A percentile compares a stretch with the other conserved stretches of the same genome.
Evolutionary conservation across 2,888 invertebrate genomes (phyloP).

Genomic region (Plusia festucae): DNA sequence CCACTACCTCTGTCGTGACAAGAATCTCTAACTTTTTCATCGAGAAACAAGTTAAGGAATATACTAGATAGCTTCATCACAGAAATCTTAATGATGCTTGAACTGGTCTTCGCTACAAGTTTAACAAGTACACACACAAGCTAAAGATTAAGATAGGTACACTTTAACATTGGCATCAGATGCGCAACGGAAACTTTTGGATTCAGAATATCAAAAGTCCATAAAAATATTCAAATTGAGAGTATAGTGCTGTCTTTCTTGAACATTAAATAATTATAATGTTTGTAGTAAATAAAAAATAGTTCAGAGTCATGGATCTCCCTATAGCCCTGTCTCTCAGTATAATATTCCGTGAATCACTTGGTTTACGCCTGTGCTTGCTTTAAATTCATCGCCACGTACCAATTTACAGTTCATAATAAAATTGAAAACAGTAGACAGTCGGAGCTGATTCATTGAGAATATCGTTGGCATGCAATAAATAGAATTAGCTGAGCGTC

Average conservation of each 20-base stretch:
- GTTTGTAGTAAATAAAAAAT: neutral
- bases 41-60: no score
- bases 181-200: no score
- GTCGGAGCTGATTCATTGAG: conserved; percentile 40
- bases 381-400: conserved; percentile 45
- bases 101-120: no score
- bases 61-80: no score
- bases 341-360: conserved; percentile 41
- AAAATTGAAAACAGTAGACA: neutral
- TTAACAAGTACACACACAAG: no score
- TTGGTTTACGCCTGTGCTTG: conserved; percentile 18
- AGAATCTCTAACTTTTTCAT: neutral
- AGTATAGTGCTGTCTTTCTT: no score
- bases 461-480: conserved; percentile 32
- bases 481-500: conserved; percentile 13
- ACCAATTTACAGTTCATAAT: conserved; percentile 48
- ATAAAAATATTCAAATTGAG: no score
- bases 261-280: no score
- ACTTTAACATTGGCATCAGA: no score
- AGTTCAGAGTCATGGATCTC: conserved; percentile 10
- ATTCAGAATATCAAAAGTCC: no score
- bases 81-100: no score
- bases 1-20: neutral
- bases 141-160: no score
- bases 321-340: neutral